A percentile compares a stretch with the other conserved stretches of the same genome.
phyloP scores from a whole-genome alignment of 2,797 vertebrate genomes.

The Chloroceryle inda region DNA sequence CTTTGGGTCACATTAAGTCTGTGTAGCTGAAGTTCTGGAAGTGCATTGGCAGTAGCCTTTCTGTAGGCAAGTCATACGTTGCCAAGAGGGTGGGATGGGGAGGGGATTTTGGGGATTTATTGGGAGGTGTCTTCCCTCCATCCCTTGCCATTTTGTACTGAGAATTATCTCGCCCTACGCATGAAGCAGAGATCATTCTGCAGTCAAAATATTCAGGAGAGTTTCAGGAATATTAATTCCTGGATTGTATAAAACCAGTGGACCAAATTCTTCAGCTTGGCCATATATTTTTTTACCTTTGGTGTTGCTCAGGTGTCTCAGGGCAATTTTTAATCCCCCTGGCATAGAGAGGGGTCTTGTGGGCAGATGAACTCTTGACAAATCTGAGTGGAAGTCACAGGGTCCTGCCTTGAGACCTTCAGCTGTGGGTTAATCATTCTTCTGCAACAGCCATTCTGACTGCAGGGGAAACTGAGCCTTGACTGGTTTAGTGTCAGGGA shows the following conservation, averaged over 20 bases:
- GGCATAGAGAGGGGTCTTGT: not conserved
- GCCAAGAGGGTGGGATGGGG: too few species aligned
- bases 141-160: fast-evolving
- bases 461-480: not conserved
- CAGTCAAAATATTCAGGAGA: not conserved
- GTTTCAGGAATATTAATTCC: fast-evolving
- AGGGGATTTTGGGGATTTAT: not conserved
- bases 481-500: not conserved
- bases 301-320: not conserved
- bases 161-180: not conserved
- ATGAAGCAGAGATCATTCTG: not conserved
- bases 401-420: not conserved
- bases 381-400: not conserved
- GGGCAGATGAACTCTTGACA: not conserved
- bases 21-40: not conserved
- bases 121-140: not conserved
- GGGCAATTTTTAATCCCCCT: not conserved
- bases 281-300: fast-evolving
- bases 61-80: fast-evolving
- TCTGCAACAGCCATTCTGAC: not conserved
- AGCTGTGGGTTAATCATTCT: not conserved
- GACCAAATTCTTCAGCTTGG: not conserved
- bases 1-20: not conserved
- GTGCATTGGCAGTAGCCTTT: not conserved
- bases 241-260: not conserved